Base-by-base conservation (phyloP, 2,113 vertebrate species). In the Eurystomus gularis region DNA sequence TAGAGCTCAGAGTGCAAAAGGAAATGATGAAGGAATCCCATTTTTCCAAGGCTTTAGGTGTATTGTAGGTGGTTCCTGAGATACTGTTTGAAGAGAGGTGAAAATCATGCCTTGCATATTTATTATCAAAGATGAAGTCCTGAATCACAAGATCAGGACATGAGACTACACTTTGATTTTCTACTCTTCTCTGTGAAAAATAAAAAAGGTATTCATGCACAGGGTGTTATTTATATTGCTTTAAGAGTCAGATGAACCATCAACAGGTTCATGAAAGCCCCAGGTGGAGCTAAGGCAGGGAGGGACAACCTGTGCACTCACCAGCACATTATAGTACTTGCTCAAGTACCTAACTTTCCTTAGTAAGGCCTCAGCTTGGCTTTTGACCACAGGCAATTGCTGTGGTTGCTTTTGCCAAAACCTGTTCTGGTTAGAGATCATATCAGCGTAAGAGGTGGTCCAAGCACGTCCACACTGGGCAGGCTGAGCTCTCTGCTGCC, bases 401-500 rank as follows among this genome's bases (percentile, higher is more conserved):
- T 58, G 64, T 51, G n/a, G 11, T 26, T 77, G 16, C 10, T 88
- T 81, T 95, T 81, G 55, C 42, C 44, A 64, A 84, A 71, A 40
- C 4, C 18, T 55, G 1, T 78, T 88, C 51, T 60, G 29, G 11
- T 82, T 75, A 71, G 61, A 68, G 72, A 73, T 60, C 10, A 1
- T 37, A 57, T 66, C 60, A 48, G 3, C 19, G 11, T 78, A 31
- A 68, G 61, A 75, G 84, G 33, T 75, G 78, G 17, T 61, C 48
- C 2, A 2, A 85, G n/a, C 24, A 52, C 1, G 5, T 46, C 42
- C 0, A 0, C 0, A 1, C 29, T 81, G 51, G 64, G 82, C 1
- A 3, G 58, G 37, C 64, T 77, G 64, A 88, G 28, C 10, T 1
- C 2, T n/a, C 52, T 3, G 1, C 23, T 70, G 37, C 46, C 44